Evolutionary conservation across 2,797 vertebrate genomes (phyloP), one percentile per base, ranked within the genome.

Genomic region (Thalassophryne amazonica): DNA sequence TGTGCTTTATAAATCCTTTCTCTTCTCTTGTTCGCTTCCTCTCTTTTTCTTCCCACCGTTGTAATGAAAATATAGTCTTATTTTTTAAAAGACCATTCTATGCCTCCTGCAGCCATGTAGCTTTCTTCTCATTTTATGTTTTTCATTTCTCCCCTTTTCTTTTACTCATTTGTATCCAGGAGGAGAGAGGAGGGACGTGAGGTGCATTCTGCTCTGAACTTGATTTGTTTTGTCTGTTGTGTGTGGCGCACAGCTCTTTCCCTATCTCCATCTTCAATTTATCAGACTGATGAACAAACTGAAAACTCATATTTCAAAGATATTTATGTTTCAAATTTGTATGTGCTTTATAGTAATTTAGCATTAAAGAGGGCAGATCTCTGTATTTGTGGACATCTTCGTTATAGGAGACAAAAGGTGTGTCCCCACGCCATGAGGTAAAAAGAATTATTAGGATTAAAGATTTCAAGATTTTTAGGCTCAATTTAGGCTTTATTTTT

Each of bases 141-240:
- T 84, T 78, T 84, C 72, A 80, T 64, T 74, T 67, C 66, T 49
- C 48, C 63, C 37, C 35, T 39, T 61, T 71, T 64, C 43, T 71
- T 73, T 76, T 53, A 22, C 55, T 66, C 22, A 2, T 76, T 79
- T 77, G 51, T 73, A 47, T 74, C 50, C 37, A 28, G 49, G 60
- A 30, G 25, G 32, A 25, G 21, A 58, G 48, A 65, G 52, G 31
- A 13, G 11, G 21, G 55, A 75, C 63, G 41, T 79, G 73, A 73
- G 49, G 17, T 56, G 75, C 52, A 77, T 76, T 63, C 42, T 39
- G 36, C 52, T 48, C 42, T 27, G 28, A 6, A 46, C 8, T 41
- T 54, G 56, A 51, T 79, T 69, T 54, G 56, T 71, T 73, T 73
- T 67, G 52, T 55, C 67, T 72, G 35, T 56, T 64, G 28, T n/a